Evolutionary conservation across 2,113 vertebrate species (phyloP), one percentile per base, ranked within the genome.

Genomic region (Gambusia affinis): DNA sequence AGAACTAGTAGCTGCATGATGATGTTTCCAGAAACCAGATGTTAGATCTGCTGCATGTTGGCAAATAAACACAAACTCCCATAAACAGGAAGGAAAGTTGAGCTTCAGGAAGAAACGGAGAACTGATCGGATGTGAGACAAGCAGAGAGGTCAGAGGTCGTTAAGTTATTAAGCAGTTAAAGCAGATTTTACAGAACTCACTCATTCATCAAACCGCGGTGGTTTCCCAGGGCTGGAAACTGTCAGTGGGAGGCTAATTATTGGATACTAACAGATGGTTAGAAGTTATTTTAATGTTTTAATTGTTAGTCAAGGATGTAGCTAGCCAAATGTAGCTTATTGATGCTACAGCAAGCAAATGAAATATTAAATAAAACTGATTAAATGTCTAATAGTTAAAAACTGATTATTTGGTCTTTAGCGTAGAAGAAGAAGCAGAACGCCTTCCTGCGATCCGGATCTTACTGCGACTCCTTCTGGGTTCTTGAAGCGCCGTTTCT

Each of bases 51-150:
- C 44, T 47, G 44, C 17, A 19, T 47, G 44, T 47, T 19, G 4
- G 44, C 44, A 31, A 28, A 7, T n/a, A 73, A 33, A 79, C 29
- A 73, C 70, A 72, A 24, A 22, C 35, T 47, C 44, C 28, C 30
- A 84, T 74, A 88, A 85, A 91, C 89, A 92, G 92, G 92, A 92
- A 91, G 83, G 74, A 64, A 69, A 80, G 73, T 83, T 67, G 73
- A n/a, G 3, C 62, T 80, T 42, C 60, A 35, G 44, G 29, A 66
- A 82, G 68, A 61, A 72, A 60, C 65, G 39, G 70, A 54, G 67
- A 80, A 60, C 64, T 64, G 82, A 93, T 92, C 71, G 71, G 86
- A 90, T 80, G 28, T 62, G 70, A 86, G 90, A 86, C 80, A 89
- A 86, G 78, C 65, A 30, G 39, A 65, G 19, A 77, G 14, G 47